Evolutionary conservation across 2,888 invertebrate species (phyloP).

Genomic region (Gari tellinella): DNA sequence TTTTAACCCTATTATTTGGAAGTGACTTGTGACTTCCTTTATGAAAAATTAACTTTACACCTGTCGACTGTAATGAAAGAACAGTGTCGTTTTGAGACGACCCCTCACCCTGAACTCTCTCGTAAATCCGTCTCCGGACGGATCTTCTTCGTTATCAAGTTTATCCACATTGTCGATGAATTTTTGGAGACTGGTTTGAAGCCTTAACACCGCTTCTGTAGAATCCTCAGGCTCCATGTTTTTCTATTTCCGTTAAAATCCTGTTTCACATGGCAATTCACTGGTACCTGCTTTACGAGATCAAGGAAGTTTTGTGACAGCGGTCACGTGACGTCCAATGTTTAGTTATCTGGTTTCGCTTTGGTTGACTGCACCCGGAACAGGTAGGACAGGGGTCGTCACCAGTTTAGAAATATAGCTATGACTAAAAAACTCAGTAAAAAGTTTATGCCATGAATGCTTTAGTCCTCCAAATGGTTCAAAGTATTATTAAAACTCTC

Average conservation of each 20-base stretch:
- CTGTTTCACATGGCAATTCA: conserved; percentile 2
- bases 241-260: not conserved
- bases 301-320: conserved; percentile 50
- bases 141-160: conserved; percentile 67
- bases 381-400: no score
- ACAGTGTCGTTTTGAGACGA: not conserved
- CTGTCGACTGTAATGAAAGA: no score
- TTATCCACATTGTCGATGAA: conserved; percentile 70
- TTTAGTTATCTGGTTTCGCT: conserved; percentile 16
- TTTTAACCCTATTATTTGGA: no score
- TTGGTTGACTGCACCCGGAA: conserved; percentile 16
- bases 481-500: no score
- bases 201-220: conserved; percentile 35
- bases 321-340: conserved; percentile 39
- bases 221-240: conserved; percentile 34
- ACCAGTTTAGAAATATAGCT: no score
- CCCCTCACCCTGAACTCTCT: conserved; percentile 72
- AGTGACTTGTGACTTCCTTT: no score
- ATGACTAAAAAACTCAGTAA: no score
- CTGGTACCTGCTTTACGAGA: conserved; percentile 26
- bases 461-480: no score
- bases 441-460: no score
- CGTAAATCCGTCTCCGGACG: conserved; percentile 70
- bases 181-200: conserved; percentile 61
- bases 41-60: no score